Evolutionary conservation across 2,113 vertebrate genomes (phyloP), one percentile per base, ranked within the genome.

Genomic region (Petaurus breviceps): DNA sequence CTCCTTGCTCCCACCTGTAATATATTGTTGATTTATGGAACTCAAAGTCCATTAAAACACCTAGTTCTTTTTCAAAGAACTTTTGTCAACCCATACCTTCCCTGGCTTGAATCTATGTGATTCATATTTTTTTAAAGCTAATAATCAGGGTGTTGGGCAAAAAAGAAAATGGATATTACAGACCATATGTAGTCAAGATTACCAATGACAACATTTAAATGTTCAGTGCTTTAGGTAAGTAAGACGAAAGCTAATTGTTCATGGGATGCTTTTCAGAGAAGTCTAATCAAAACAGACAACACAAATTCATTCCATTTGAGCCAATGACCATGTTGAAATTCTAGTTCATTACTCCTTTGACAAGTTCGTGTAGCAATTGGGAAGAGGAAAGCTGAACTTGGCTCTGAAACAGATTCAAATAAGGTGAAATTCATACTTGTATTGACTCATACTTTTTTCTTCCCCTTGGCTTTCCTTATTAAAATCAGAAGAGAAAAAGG

Each of bases 201-300:
- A 46, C 47, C 52, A 89, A 77, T 89, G 51, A 92, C 89, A 43
- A 89, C 6, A 94, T 93, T 94, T 94, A 51, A n/a, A 91, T 95
- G 92, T 94, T 84, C 92, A 54, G 10, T 24, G 93, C 89, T 50
- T 37, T 49, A 51, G 8, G 51, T 96, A 95, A 95, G 31, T 92
- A 51, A 94, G 9, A 5, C 26, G n/a, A 7, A 90, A 54, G 46
- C 37, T 95, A 43, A 68, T 54, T 95, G 57, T n/a, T 2, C 1
- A 9, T 96, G 53, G 49, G 2, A 61, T 55, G 50, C 50, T 91
- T 92, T 94, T 94, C 37, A 57, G 50, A 91, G 94, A 92, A 93
- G 51, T 53, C 90, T 94, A n/a, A 94, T 97, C 89, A 93, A 94
- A 89, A 89, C 47, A 94, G 9, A 23, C 50, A 43, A n/a, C 2